These are phyloP conservation scores for Buceros bicornis DNA, from an alignment of 2,797 vertebrate species.

Conservation along the genomic window DNA sequence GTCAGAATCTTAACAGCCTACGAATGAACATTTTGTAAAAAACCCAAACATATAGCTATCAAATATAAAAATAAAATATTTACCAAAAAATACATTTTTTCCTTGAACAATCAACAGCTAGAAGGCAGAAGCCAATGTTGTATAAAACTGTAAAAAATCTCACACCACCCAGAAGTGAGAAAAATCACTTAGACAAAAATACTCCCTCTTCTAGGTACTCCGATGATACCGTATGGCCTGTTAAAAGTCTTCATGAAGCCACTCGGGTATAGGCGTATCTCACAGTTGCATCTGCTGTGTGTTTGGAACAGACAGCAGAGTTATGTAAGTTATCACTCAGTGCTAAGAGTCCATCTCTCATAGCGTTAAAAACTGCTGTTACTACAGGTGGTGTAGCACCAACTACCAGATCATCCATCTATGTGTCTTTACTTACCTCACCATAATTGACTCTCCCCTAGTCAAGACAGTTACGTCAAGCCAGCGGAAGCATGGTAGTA, in stretches of 20 bases:
- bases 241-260: neutral
- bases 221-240: neutral
- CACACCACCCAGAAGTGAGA: neutral
- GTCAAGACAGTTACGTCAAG: constrained; percentile 67
- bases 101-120: neutral
- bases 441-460: constrained; percentile 63
- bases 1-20: neutral
- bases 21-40: neutral
- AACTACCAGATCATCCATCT: constrained; percentile 37
- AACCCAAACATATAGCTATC: neutral
- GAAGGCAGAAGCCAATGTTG: neutral
- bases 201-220: neutral
- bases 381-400: constrained; percentile 13
- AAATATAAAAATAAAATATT: neutral
- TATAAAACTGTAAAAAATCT: neutral
- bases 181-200: neutral
- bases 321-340: neutral
- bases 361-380: neutral
- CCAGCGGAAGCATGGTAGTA: constrained; percentile 34
- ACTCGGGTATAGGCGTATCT: neutral
- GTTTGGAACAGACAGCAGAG: constrained; percentile 5
- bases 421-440: constrained; percentile 69
- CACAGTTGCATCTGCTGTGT: neutral
- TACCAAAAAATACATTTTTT: neutral
- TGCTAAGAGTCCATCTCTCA: neutral